Evolutionary conservation across 2,113 vertebrate genomes (phyloP).

Genomic region (Edolisoma coerulescens): DNA sequence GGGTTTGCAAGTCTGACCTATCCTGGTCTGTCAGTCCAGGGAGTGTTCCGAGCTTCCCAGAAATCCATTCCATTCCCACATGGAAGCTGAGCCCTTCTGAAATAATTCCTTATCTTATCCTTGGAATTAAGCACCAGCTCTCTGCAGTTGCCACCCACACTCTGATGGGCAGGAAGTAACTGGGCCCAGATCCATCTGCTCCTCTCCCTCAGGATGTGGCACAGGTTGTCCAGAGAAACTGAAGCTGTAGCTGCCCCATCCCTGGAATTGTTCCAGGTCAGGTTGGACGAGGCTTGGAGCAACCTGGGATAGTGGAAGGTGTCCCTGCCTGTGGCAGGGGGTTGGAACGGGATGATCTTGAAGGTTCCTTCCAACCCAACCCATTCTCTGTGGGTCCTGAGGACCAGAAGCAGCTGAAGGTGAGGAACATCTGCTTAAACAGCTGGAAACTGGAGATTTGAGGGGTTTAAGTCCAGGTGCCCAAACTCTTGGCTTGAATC

Average conservation of each 20-base stretch:
- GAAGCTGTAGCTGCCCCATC: background rate
- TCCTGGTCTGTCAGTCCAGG: background rate
- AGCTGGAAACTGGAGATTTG: background rate
- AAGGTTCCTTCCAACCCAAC: background rate
- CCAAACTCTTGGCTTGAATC: background rate
- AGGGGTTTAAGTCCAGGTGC: background rate
- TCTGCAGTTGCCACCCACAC: background rate
- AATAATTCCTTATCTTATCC: background rate
- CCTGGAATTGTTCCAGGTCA: background rate
- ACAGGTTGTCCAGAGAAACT: background rate
- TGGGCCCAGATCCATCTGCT: background rate
- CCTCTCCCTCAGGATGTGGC: background rate
- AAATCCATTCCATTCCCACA: background rate
- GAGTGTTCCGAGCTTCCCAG: background rate
- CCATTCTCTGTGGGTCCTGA: background rate
- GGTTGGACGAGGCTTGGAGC: background rate
- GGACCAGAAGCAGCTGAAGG: background rate
- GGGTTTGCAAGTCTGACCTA: background rate
- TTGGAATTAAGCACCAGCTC: background rate
- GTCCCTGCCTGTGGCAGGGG: background rate
- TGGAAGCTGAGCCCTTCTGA: background rate
- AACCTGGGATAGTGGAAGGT: background rate
- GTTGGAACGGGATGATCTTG: background rate
- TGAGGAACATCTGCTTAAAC: background rate
- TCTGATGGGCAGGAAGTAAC: background rate